phyloP scores from a whole-genome alignment of 2,113 vertebrate species.

The Mirza zaza region DNA sequence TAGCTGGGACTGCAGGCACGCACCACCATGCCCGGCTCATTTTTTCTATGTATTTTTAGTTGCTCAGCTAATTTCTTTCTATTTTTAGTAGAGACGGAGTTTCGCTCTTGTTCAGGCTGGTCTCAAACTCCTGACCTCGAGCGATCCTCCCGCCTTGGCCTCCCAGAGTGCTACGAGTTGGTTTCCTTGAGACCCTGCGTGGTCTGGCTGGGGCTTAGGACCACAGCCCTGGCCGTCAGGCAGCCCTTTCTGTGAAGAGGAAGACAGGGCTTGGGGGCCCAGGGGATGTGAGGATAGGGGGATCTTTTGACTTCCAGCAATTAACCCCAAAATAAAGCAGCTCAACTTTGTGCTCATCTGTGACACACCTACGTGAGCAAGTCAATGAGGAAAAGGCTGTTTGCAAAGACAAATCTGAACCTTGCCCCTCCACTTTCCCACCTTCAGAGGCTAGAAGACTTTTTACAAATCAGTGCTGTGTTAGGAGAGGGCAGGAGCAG shows the following conservation, averaged over 20 bases:
- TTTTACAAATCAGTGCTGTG: neutral
- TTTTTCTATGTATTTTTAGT: too few species aligned
- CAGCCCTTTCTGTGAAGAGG: neutral
- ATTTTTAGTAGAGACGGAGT: too few species aligned
- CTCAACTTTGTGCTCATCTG: neutral
- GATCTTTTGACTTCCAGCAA: neutral
- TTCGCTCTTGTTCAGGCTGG: too few species aligned
- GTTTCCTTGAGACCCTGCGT: neutral
- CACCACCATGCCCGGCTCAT: too few species aligned
- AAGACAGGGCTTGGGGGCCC: fast-evolving
- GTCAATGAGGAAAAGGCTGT: neutral
- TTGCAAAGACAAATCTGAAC: neutral
- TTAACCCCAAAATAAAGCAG: neutral
- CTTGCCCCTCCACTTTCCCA: fast-evolving
- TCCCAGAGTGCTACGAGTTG: too few species aligned
- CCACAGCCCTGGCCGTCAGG: neutral
- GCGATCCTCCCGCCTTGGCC: too few species aligned
- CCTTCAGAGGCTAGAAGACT: neutral
- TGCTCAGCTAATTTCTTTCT: too few species aligned
- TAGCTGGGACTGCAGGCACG: too few species aligned
- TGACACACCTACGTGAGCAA: neutral
- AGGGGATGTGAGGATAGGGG: neutral
- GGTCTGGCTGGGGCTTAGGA: neutral
- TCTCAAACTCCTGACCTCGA: too few species aligned
- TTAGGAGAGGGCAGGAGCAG: too few species aligned